These are phyloP conservation scores for Neelides sp. DNA, from an alignment of 1,140 invertebrate genomes.

Conservation along the genomic window DNA sequence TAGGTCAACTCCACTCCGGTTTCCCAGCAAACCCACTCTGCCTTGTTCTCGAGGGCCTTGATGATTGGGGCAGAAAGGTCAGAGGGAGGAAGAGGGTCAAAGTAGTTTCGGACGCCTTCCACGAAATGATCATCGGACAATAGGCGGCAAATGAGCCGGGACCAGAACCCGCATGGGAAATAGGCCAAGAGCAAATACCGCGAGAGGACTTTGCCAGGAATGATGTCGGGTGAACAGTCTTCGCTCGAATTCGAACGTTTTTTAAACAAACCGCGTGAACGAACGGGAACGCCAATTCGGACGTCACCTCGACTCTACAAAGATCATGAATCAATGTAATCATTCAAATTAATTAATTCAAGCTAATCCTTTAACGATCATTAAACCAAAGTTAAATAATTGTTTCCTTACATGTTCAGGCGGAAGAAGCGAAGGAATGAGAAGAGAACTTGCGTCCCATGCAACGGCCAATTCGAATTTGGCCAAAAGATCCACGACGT, in stretches of 20 bases:
- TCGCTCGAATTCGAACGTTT: too few relatives aligned
- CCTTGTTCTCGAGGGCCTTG: constrained; percentile 51
- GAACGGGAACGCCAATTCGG: constrained; percentile 45
- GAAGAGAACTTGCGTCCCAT: constrained; percentile 81
- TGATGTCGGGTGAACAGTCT: constrained; percentile 1
- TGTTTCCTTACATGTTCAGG: constrained; percentile 35
- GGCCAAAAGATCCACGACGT: constrained; percentile 77
- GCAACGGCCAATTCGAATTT: constrained; percentile 96
- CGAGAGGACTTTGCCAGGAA: background rate
- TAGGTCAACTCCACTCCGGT: constrained; percentile 79
- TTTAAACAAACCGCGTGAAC: constrained; percentile 54
- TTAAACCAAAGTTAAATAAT: background rate
- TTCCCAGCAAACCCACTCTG: constrained; percentile 92
- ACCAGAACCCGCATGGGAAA: constrained; percentile 97
- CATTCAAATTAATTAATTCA: too few relatives aligned
- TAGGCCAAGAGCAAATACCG: constrained; percentile 81
- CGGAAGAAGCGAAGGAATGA: constrained; percentile 85
- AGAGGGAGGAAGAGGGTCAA: constrained; percentile 36
- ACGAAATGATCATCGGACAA: constrained; percentile 77
- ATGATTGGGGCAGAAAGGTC: constrained; percentile 29
- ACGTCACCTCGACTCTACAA: constrained; percentile 31
- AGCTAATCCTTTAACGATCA: too few relatives aligned
- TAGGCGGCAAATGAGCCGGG: constrained; percentile 71
- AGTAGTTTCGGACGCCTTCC: constrained; percentile 61
- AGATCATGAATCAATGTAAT: too few relatives aligned